Conservation (phyloP, 2,113 vertebrate species). For the Cynopterus brachyotis region DNA sequence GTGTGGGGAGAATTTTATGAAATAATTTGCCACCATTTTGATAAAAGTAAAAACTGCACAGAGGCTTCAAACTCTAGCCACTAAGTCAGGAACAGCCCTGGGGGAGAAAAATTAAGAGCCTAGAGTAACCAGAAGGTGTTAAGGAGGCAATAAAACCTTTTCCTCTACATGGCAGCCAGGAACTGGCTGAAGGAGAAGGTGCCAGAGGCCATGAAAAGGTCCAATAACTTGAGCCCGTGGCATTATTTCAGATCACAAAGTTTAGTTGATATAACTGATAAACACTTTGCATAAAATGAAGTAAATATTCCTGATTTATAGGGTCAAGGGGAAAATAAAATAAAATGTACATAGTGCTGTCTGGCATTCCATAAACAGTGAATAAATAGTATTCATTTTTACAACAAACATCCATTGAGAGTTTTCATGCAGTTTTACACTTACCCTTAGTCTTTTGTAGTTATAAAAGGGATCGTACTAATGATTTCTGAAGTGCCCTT, state of each 20-base stretch:
- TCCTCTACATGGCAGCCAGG: conserved; percentile 69
- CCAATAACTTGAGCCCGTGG: conserved; percentile 39
- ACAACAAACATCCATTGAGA: conserved; percentile 41
- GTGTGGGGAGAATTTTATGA: neutral
- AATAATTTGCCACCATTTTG: conserved; percentile 29
- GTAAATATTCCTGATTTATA: neutral
- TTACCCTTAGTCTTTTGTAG: neutral
- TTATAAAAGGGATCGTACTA: conserved; percentile 12
- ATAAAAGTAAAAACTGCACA: conserved; percentile 23
- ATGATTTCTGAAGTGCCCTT: conserved; percentile 35
- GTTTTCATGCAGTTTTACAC: neutral
- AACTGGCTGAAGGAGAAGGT: conserved; percentile 66
- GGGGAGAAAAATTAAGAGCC: conserved; percentile 65
- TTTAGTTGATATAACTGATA: conserved; percentile 28
- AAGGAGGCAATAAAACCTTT: conserved; percentile 77
- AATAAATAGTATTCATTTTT: conserved; percentile 22
- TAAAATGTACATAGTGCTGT: neutral
- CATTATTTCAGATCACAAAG: conserved; percentile 48
- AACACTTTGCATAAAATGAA: neutral
- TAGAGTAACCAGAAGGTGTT: conserved; percentile 74
- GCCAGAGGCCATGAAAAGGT: conserved; percentile 57
- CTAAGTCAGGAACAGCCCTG: conserved; percentile 37
- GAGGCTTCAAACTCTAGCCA: neutral
- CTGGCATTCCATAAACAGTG: neutral
- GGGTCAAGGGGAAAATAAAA: conserved; percentile 6